A percentile compares a stretch with the other conserved stretches of the same genome.
These are phyloP conservation scores for Paralichthys olivaceus DNA, from an alignment of 2,113 vertebrate genomes.

Conservation along the genomic window DNA sequence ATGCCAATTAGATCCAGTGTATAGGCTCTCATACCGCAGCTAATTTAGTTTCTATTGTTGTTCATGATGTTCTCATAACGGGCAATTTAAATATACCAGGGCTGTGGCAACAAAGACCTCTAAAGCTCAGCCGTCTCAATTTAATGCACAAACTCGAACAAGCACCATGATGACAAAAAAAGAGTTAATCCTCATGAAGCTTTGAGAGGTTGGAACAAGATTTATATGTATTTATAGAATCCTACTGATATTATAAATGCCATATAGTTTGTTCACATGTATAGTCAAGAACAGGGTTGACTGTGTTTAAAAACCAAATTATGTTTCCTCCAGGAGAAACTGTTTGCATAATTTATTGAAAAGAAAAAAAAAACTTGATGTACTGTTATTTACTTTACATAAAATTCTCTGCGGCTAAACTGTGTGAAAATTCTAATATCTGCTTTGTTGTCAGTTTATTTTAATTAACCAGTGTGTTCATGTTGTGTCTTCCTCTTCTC, in stretches of 20 bases:
- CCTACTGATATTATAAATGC: background rate
- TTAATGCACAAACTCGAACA: background rate
- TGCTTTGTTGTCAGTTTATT: background rate
- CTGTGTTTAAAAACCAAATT: background rate
- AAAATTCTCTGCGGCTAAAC: no score
- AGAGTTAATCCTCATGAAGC: constrained; percentile 14
- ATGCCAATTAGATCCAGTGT: constrained; percentile 42
- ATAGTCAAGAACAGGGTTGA: background rate
- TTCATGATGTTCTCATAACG: constrained; percentile 2
- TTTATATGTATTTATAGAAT: constrained; percentile 8
- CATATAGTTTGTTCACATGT: background rate
- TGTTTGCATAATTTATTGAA: background rate
- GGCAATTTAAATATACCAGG: constrained; percentile 18
- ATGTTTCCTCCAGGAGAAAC: background rate
- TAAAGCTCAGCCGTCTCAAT: constrained; percentile 6
- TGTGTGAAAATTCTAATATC: no score
- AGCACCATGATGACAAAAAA: constrained; percentile 10
- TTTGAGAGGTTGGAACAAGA: background rate
- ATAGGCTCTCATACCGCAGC: constrained; percentile 17
- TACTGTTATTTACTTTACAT: no score
- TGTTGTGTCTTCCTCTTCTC: background rate
- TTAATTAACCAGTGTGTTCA: background rate
- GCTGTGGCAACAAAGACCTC: constrained; percentile 19
- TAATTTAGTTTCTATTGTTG: constrained; percentile 42
- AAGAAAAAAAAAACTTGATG: no score